A percentile compares a stretch with the other conserved stretches of the same genome.
Conservation (phyloP, 2,797 vertebrate species). For the Lagorchestes hirsutus region DNA sequence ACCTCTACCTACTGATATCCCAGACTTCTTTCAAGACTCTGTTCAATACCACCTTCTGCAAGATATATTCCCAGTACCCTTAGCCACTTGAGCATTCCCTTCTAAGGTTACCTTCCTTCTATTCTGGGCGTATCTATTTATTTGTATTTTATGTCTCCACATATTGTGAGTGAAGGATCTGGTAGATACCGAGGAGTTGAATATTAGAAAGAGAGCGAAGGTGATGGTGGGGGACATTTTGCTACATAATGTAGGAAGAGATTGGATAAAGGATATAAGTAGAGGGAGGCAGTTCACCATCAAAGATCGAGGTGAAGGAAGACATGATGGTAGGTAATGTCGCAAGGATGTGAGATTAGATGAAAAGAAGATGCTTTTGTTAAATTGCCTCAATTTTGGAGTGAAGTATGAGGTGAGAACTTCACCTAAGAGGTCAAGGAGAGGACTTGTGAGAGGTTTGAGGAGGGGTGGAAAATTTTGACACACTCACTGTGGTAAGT, state of each 20-base stretch:
- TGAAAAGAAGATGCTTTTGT: neutral
- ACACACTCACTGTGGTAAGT: neutral
- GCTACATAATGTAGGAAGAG: too few species aligned
- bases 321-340: neutral
- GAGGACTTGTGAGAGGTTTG: neutral
- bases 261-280: neutral
- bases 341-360: neutral
- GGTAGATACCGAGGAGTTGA: neutral
- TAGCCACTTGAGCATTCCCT: too few species aligned
- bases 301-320: neutral
- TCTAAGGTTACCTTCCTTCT: too few species aligned
- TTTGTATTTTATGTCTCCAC: constrained; percentile 38
- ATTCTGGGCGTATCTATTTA: too few species aligned
- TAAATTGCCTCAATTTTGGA: neutral
- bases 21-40: too few species aligned
- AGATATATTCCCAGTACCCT: too few species aligned
- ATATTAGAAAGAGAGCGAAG: neutral
- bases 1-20: too few species aligned
- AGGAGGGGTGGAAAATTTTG: neutral
- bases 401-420: neutral
- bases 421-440: neutral
- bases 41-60: too few species aligned
- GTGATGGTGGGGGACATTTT: too few species aligned
- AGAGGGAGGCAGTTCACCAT: neutral
- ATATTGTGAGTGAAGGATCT: neutral